Evolutionary conservation across 2,797 vertebrate genomes (phyloP).

Genomic region (Tinamus major): DNA sequence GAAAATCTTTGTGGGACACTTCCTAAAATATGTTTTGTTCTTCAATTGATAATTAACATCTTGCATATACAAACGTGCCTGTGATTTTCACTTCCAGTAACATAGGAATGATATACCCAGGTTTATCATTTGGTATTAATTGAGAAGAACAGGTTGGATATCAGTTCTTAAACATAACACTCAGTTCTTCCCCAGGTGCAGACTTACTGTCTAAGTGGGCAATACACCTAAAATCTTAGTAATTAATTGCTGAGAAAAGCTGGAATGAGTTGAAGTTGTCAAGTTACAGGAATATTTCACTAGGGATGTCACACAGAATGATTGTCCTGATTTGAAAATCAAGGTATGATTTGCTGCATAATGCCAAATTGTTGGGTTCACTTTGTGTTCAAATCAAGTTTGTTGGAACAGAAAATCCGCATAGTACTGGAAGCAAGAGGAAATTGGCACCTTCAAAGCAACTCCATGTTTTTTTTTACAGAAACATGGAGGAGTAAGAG

Average conservation of each 20-base stretch:
- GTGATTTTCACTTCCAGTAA: neutral
- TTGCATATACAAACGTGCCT: neutral
- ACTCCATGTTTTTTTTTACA: constrained; percentile 8
- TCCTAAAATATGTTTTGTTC: constrained; percentile 7
- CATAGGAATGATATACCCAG: neutral
- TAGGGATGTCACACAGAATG: neutral
- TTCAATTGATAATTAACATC: neutral
- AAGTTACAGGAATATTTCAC: neutral
- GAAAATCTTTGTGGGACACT: neutral
- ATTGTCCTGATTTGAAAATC: neutral
- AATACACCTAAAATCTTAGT: neutral
- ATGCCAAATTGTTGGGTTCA: neutral
- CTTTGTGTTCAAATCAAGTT: neutral
- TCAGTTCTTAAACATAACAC: neutral
- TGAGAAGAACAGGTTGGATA: neutral
- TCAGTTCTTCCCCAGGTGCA: neutral
- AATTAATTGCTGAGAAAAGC: neutral
- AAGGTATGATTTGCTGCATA: neutral
- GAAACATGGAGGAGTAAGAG: neutral
- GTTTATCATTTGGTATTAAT: neutral
- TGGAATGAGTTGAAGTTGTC: neutral
- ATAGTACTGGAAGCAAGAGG: neutral
- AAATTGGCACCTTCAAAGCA: constrained; percentile 42
- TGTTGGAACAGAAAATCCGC: neutral
- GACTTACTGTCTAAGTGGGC: neutral